These are phyloP conservation scores for Spilogale gracilis DNA, from an alignment of 2,113 vertebrate genomes.

Conservation along the genomic window DNA sequence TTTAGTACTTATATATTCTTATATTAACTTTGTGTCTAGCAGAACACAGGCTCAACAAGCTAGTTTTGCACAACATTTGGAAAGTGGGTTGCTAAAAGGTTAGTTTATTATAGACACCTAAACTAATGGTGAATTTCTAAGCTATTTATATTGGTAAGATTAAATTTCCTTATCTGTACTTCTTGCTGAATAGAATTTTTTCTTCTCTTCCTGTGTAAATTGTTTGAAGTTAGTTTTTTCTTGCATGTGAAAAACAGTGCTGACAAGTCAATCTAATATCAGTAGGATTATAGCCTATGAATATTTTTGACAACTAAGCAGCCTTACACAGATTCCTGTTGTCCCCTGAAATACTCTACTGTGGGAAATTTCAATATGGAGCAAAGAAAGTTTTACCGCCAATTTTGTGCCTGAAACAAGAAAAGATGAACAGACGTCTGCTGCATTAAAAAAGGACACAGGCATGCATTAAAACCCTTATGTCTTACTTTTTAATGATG, in stretches of 20 bases:
- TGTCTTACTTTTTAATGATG: slow-evolving; percentile 89
- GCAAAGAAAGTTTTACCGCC: slow-evolving; percentile 63
- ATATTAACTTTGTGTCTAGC: not conserved
- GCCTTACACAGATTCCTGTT: slow-evolving; percentile 69
- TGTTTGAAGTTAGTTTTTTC: slow-evolving; percentile 41
- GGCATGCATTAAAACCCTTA: slow-evolving; percentile 87
- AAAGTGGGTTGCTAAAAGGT: slow-evolving; percentile 43
- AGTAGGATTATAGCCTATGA: slow-evolving; percentile 57
- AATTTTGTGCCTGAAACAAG: slow-evolving; percentile 76
- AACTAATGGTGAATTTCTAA: slow-evolving; percentile 38
- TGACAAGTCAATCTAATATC: slow-evolving; percentile 67
- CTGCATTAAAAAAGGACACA: slow-evolving; percentile 85
- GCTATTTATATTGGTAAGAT: slow-evolving; percentile 39
- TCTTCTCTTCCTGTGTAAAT: slow-evolving; percentile 47
- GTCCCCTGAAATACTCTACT: slow-evolving; percentile 62
- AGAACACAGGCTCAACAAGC: not conserved
- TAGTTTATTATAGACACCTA: slow-evolving; percentile 11
- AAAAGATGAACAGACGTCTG: slow-evolving; percentile 81
- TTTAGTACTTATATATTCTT: slow-evolving; percentile 3
- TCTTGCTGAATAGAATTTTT: slow-evolving; percentile 57
- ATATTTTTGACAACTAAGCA: slow-evolving; percentile 60
- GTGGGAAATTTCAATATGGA: slow-evolving; percentile 74
- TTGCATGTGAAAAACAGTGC: slow-evolving; percentile 59
- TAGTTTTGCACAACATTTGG: slow-evolving; percentile 42
- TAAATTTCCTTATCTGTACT: slow-evolving; percentile 43